Base-by-base conservation (phyloP, 2,113 vertebrate species). In the Sialia sialis region DNA sequence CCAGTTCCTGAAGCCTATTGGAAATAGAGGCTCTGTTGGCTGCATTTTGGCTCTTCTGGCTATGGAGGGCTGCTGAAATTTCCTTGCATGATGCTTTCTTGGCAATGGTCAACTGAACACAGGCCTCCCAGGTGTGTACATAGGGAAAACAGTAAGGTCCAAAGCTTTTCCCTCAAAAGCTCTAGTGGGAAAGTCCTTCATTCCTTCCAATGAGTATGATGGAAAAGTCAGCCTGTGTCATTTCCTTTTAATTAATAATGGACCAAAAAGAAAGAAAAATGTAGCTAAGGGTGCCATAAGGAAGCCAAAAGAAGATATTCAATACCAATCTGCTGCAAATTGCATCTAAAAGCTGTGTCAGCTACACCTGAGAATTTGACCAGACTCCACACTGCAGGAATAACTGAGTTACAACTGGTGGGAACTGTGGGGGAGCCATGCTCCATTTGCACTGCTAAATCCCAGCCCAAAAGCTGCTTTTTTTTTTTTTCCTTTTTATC, bases 401-500 rank as follows among this genome's bases (percentile, higher is more conserved):
- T 39, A 80, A 76, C 51, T 48, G 68, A 74, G 22, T 78, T 81
- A 67, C 11, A 68, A 2, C 29, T 0, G 0, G 26, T 34, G 39
- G 36, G 21, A 92, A 14, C 21, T 5, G 8, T 1, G 0, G 43
- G 30, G 38, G 23, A 73, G 25, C 16, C 38, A n/a, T 0, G 0
- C 22, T 84, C 22, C 64, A 14, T 3, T 44, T 0, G 0, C 32
- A 18, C 34, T 66, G 9, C 32, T 58, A 77, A 90, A 84, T 70
- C 17, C 62, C 46, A 70, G 26, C 16, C 15, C 64, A 21, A 77
- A 91, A 80, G 5, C 29, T 58, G 43, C 23, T 19, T 39, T 58
- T 4, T 13, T 21, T 51, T 9, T 16, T 11, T 10, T 16, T 4
- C 4, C 4, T 26, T n/a, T 26, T 26, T 25, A 4, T 14, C n/a